Evolutionary conservation across 1,140 invertebrate species (phyloP).

Genomic region (Acromyrmex echinatior): DNA sequence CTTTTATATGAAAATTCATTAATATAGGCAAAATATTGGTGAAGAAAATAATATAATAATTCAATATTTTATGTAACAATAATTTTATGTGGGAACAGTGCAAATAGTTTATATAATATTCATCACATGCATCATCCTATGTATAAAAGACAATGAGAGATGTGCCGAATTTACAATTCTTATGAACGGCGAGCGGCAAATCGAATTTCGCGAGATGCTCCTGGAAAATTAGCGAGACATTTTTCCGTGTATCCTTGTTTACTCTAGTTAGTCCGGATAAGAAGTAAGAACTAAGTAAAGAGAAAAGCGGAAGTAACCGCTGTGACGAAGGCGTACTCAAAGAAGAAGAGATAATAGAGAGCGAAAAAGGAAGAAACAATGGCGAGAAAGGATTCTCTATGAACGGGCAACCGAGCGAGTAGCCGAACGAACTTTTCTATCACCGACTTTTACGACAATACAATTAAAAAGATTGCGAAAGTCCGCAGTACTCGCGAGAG

Average conservation of each 20-base stretch:
- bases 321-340: constrained; percentile 7
- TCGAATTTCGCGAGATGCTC: constrained; percentile 71
- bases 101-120: background rate
- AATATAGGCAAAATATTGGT: background rate
- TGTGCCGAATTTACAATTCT: constrained; percentile 60
- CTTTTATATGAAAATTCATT: background rate
- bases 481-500: constrained; percentile 68
- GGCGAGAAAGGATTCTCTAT: constrained; percentile 31
- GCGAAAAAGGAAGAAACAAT: constrained; percentile 60
- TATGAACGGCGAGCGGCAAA: constrained; percentile 63
- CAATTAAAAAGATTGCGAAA: constrained; percentile 85
- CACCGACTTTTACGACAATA: constrained; percentile 78
- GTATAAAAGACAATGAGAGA: background rate
- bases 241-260: constrained; percentile 72
- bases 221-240: constrained; percentile 78
- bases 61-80: background rate
- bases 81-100: background rate
- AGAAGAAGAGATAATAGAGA: background rate
- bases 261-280: constrained; percentile 46
- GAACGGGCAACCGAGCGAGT: constrained; percentile 31
- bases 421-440: constrained; percentile 81
- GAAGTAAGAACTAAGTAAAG: constrained; percentile 76
- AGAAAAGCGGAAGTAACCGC: constrained; percentile 5
- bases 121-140: background rate
- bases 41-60: constrained; percentile 14